Conservation (phyloP, 2,888 invertebrate genomes). For the Lasioglossum leucozonium region DNA sequence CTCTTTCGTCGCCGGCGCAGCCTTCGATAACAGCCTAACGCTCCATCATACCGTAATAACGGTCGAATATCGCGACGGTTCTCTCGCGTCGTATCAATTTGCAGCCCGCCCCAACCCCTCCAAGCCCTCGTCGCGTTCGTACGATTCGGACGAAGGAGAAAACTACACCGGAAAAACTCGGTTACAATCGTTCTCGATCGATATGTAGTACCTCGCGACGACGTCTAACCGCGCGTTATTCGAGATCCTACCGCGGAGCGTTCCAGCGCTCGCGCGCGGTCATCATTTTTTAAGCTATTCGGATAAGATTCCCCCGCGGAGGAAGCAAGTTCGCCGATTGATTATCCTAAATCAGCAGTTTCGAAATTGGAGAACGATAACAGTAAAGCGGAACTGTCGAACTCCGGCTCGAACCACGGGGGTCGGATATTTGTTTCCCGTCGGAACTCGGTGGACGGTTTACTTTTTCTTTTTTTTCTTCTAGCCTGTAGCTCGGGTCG, state of each 20-base stretch:
- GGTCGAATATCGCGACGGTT: slow-evolving; percentile 37
- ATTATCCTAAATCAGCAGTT: slow-evolving; percentile 38
- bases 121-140: slow-evolving; percentile 3
- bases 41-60: slow-evolving; percentile 43
- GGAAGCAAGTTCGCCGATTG: slow-evolving; percentile 21
- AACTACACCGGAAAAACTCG: slow-evolving; percentile 35
- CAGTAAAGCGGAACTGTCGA: neutral
- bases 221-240: neutral
- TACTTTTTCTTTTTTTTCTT: neutral
- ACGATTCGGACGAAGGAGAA: slow-evolving; percentile 20
- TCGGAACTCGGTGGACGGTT: neutral
- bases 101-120: neutral
- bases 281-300: slow-evolving; percentile 29
- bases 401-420: neutral
- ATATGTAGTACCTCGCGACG: slow-evolving; percentile 6
- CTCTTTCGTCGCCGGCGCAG: neutral
- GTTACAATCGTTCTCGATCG: slow-evolving; percentile 41
- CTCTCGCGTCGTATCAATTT: slow-evolving; percentile 53
- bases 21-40: slow-evolving; percentile 36
- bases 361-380: slow-evolving; percentile 18
- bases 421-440: neutral
- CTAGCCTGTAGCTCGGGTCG: neutral
- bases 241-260: neutral
- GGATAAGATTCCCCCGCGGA: slow-evolving; percentile 24
- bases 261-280: slow-evolving; percentile 5